These are phyloP conservation scores for Pharmacophagus antenor DNA, from an alignment of 2,888 invertebrate genomes.

Conservation along the genomic window DNA sequence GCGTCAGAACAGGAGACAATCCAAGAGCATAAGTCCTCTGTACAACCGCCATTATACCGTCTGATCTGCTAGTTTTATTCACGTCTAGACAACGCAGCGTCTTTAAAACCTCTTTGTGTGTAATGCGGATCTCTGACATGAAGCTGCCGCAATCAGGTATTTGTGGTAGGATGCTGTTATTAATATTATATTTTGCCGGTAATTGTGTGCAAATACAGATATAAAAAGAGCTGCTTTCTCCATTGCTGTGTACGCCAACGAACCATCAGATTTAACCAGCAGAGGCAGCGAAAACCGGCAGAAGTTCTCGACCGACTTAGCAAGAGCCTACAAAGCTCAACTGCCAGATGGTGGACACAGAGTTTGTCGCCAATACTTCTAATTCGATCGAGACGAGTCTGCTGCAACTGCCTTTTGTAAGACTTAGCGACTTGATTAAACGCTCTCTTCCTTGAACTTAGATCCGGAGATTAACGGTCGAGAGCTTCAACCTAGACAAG, in stretches of 20 bases:
- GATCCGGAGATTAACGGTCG: too few species aligned
- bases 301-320: too few species aligned
- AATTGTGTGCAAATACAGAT: too few species aligned
- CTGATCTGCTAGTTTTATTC: constrained; percentile 29
- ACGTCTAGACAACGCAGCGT: constrained; percentile 10
- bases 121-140: background rate
- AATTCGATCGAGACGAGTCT: constrained; percentile 12
- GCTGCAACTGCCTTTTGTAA: constrained; percentile 12
- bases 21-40: constrained; percentile 21
- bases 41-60: constrained; percentile 26
- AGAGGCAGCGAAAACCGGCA: too few species aligned
- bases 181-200: too few species aligned
- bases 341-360: background rate
- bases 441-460: background rate
- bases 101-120: constrained; percentile 21
- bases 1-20: constrained; percentile 27
- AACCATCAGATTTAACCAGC: too few species aligned
- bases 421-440: constrained; percentile 15
- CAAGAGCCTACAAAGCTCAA: too few species aligned
- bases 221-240: too few species aligned
- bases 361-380: constrained; percentile 21
- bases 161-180: too few species aligned
- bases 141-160: too few species aligned
- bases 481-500: too few species aligned
- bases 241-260: too few species aligned